These are phyloP conservation scores for Hylaeus volcanicus DNA, from an alignment of 1,140 invertebrate species.

Conservation along the genomic window DNA sequence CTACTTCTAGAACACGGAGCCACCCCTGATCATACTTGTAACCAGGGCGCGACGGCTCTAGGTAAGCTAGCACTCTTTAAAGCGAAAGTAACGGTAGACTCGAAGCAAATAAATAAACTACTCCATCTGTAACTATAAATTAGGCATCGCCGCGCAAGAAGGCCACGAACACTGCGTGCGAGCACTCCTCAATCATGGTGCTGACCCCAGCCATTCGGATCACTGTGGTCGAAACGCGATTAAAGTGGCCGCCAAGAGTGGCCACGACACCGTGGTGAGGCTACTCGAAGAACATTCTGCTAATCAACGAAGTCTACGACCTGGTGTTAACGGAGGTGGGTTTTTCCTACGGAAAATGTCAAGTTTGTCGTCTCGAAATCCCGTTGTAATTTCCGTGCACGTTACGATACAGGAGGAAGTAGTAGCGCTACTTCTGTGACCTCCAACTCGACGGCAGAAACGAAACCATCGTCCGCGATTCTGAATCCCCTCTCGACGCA, in stretches of 20 bases:
- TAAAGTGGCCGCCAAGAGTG: conserved; percentile 89
- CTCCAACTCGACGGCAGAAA: conserved; percentile 85
- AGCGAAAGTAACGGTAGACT: not conserved
- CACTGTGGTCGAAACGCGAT: conserved; percentile 92
- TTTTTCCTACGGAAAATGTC: not conserved
- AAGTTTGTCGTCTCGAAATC: not conserved
- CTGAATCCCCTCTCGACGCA: conserved; percentile 81
- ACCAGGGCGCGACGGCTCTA: conserved; percentile 95
- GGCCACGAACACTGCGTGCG: conserved; percentile 95
- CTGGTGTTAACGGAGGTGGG: conserved; percentile 68
- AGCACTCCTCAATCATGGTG: conserved; percentile 92
- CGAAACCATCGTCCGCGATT: conserved; percentile 85
- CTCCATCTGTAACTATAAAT: not conserved
- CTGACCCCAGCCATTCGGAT: conserved; percentile 95
- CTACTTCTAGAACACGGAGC: conserved; percentile 90
- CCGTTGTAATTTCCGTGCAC: not conserved
- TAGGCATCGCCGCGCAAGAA: conserved; percentile 91
- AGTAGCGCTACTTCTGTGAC: conserved; percentile 84
- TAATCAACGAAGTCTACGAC: conserved; percentile 75
- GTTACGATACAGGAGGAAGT: conserved; percentile 73
- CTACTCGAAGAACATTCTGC: conserved; percentile 84
- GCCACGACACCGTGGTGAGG: conserved; percentile 86
- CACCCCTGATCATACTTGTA: conserved; percentile 93
- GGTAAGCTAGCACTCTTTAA: conserved; percentile 75
- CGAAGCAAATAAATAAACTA: not conserved